Evolutionary conservation across 1,140 invertebrate species (phyloP), one percentile per base, ranked within the genome.

Genomic region (Thaumatotibia leucotreta): DNA sequence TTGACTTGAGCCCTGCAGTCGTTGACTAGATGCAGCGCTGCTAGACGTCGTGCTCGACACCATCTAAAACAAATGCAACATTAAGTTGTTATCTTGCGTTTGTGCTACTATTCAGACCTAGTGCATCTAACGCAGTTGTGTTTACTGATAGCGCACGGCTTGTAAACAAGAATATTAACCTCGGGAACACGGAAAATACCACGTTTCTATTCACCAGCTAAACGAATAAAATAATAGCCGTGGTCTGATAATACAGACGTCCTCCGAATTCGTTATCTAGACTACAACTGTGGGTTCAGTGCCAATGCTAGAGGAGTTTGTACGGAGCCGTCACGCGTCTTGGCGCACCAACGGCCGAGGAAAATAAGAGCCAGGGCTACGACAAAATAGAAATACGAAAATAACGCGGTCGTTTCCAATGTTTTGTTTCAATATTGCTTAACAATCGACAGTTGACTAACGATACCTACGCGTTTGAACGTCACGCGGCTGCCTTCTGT

Each of bases 21-120:
- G 91, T 72, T 93, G 92, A 66, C 92, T 93, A 24, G 92, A 91
- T 65, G 92, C 91, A 65, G 92, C 92, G 74, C 93, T 93, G 70
- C 93, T 93, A 20, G 93, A 92, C 61, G 92, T 93, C 61, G 92
- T 92, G 72, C 87, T 92, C 54, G 91, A 92, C 39, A 91, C 88
- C 91, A 92, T 92, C 91, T 92, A 82, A 31, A 80, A 84, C 33
- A 70, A 64, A 35, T 14, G 8, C 10, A 64, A 64, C 17, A 64
- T 49, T 50, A 50, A 29, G 24, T 20, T 45, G 24, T 35, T 32
- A 35, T 35, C 8, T 6, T n/a, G n/a, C n/a, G n/a, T n/a, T 24
- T 33, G 14, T 22, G 17, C 10, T 35, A 17, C 10, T 20, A 31
- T 35, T 4, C 29, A 23, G 17, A 29, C 39, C 14, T 58, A 58